Evolutionary conservation across 2,888 invertebrate genomes (phyloP).

Genomic region (Drosophila fungiperda): DNA sequence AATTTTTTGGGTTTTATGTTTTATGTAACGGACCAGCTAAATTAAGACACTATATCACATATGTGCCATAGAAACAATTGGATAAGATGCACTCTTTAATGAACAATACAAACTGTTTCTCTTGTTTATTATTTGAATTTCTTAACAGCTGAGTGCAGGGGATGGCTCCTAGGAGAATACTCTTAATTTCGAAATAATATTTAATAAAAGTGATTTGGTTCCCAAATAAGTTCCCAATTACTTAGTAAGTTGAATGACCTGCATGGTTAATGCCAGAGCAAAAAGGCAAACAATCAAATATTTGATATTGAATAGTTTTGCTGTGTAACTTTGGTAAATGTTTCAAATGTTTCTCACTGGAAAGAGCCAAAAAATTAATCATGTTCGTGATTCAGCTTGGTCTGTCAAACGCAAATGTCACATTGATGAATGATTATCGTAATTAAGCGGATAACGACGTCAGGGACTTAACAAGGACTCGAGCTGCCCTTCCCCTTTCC

Average conservation of each 20-base stretch:
- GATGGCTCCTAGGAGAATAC: not conserved
- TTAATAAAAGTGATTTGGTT: not conserved
- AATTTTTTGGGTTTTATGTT: not conserved
- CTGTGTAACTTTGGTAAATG: constrained; percentile 34
- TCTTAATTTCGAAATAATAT: not conserved
- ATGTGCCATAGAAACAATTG: not conserved
- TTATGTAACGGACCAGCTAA: not conserved
- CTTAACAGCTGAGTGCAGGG: not conserved
- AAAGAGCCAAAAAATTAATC: constrained; percentile 60
- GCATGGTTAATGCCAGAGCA: constrained; percentile 5
- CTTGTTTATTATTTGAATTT: no score
- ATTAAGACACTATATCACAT: not conserved
- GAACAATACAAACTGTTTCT: not conserved
- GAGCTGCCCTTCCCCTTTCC: not conserved
- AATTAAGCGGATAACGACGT: constrained; percentile 77
- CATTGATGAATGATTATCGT: constrained; percentile 81
- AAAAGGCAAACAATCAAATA: constrained; percentile 6
- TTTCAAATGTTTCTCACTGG: constrained; percentile 21
- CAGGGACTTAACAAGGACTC: constrained; percentile 48
- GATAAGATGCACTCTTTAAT: not conserved
- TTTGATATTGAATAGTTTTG: constrained; percentile 30
- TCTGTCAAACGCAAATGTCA: constrained; percentile 81
- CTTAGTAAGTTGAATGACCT: constrained; percentile 19
- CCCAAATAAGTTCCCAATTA: not conserved
- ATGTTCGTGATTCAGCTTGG: constrained; percentile 73